Percentiles rank a stretch among this genome's conserved stretches.
Conservation (phyloP, 2,888 invertebrate genomes). For the Aricia artaxerxes region DNA sequence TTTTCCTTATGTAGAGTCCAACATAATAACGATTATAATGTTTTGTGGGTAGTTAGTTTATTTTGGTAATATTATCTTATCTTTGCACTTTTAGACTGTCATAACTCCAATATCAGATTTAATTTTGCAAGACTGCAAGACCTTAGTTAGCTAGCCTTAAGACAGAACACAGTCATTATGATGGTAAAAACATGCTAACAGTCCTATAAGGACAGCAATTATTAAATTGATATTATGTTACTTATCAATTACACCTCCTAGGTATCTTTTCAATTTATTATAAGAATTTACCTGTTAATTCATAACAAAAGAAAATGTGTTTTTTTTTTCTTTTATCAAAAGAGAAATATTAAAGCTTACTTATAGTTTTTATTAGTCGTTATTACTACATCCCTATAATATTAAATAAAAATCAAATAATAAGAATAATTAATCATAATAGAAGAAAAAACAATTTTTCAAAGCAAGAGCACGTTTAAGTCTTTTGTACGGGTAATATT, state of each 20-base stretch:
- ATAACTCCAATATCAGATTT: no score
- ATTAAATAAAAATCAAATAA: background rate
- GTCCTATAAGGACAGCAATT: no score
- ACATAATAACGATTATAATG: background rate
- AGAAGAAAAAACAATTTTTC: background rate
- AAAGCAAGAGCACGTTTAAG: constrained; percentile 42
- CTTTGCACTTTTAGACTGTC: no score
- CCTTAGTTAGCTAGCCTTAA: no score
- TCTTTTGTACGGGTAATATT: constrained; percentile 43
- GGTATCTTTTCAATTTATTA: background rate
- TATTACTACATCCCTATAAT: background rate
- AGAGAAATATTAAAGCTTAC: background rate
- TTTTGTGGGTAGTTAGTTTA: background rate
- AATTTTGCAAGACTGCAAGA: no score
- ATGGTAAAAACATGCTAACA: no score
- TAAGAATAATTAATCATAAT: background rate
- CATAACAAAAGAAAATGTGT: background rate
- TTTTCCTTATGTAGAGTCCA: background rate
- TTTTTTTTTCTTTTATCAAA: background rate
- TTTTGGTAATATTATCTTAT: background rate
- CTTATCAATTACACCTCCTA: background rate
- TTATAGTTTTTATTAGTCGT: background rate
- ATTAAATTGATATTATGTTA: background rate
- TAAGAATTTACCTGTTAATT: background rate
- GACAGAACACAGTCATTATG: no score